A percentile compares a stretch with the other conserved stretches of the same genome.
Evolutionary conservation across 2,797 vertebrate genomes (phyloP).

Genomic region (Urophycis tenuis): DNA sequence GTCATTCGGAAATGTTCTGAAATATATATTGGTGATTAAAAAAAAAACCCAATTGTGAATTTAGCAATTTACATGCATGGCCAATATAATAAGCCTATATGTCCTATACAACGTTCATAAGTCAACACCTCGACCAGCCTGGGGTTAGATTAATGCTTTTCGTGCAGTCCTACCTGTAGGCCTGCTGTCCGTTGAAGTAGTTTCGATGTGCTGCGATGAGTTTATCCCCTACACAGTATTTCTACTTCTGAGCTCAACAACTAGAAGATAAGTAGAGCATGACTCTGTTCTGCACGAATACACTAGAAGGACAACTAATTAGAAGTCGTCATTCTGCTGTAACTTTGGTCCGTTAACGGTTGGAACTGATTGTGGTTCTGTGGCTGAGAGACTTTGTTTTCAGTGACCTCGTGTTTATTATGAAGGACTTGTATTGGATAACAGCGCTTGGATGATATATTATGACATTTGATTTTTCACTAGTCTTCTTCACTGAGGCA

Average conservation of each 20-base stretch:
- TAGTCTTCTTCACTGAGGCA: not conserved
- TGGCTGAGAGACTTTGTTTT: not conserved
- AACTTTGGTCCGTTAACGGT: too few species aligned
- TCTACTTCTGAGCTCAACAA: not conserved
- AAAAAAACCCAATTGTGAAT: too few species aligned
- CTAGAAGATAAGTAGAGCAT: not conserved
- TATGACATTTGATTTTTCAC: not conserved
- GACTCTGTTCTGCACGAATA: not conserved
- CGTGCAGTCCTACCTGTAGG: not conserved
- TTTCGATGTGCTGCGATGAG: not conserved
- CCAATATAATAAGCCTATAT: too few species aligned
- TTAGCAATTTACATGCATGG: too few species aligned
- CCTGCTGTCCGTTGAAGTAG: not conserved
- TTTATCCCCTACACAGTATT: not conserved
- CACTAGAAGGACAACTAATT: not conserved
- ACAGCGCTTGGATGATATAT: not conserved
- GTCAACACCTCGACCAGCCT: too few species aligned
- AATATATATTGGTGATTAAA: too few species aligned
- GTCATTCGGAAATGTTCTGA: too few species aligned
- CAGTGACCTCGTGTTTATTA: not conserved
- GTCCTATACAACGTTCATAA: too few species aligned
- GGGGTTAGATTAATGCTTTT: not conserved
- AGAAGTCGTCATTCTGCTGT: not conserved
- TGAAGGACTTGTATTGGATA: not conserved
- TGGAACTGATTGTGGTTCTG: not conserved